Percentiles rank a stretch among this genome's conserved stretches.
Conservation (phyloP, 1,140 invertebrate species). For the Euborellia annulipes region DNA sequence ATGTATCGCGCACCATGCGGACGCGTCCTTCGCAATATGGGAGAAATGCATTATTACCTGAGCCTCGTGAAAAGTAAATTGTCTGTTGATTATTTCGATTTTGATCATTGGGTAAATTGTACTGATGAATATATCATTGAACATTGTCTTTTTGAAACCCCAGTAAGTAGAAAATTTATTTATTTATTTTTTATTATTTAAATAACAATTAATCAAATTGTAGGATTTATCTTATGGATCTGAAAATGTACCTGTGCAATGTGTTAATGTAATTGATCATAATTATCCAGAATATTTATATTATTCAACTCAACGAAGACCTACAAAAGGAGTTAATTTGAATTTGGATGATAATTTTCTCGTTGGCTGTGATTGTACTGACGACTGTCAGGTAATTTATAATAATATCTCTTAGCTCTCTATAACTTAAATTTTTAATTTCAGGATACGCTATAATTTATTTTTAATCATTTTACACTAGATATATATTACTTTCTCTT, state of each 20-base stretch:
- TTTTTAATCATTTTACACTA: too few species aligned
- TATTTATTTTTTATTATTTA: too few species aligned
- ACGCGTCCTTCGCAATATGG: slow-evolving; percentile 53
- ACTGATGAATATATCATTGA: slow-evolving; percentile 62
- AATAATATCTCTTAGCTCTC: too few species aligned
- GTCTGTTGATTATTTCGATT: slow-evolving; percentile 81
- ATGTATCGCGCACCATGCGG: slow-evolving; percentile 81
- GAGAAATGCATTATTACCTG: slow-evolving; percentile 68
- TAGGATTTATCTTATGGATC: slow-evolving; percentile 61
- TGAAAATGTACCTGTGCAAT: slow-evolving; percentile 75
- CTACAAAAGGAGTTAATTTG: slow-evolving; percentile 68
- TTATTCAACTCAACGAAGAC: slow-evolving; percentile 70
- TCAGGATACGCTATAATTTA: too few species aligned
- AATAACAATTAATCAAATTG: too few species aligned
- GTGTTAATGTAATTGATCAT: slow-evolving; percentile 79
- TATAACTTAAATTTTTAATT: too few species aligned
- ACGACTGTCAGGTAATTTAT: slow-evolving; percentile 59
- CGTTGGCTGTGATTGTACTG: slow-evolving; percentile 78
- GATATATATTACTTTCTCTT: too few species aligned
- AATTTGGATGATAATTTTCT: slow-evolving; percentile 77
- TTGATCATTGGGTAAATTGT: slow-evolving; percentile 59
- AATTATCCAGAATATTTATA: slow-evolving; percentile 67
- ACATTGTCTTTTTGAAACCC: slow-evolving; percentile 29
- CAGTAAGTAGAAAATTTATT: neutral
- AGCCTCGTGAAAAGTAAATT: slow-evolving; percentile 48